Conservation (phyloP, 2,797 vertebrate genomes). For the Percopsis omiscomaycus region DNA sequence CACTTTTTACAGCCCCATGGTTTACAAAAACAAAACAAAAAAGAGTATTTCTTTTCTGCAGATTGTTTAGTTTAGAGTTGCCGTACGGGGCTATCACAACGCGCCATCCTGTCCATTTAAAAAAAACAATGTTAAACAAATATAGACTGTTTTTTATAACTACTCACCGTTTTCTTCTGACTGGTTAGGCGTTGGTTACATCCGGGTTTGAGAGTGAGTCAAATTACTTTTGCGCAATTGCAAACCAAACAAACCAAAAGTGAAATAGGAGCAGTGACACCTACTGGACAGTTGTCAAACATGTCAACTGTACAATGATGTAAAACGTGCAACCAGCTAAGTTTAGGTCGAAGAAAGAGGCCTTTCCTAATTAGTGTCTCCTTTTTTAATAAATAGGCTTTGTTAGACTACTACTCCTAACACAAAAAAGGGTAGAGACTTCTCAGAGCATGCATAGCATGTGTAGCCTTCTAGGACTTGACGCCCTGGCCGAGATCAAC, state of each 20-base stretch:
- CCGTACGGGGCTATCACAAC: too few relatives aligned
- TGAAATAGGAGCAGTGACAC: conserved; percentile 34
- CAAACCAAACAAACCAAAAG: neutral
- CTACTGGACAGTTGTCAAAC: conserved; percentile 37
- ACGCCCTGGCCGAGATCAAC: too few relatives aligned
- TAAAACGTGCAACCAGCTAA: neutral
- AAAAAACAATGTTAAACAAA: neutral
- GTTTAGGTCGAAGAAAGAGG: too few relatives aligned
- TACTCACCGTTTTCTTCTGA: conserved; percentile 77
- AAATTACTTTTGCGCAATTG: conserved; percentile 60
- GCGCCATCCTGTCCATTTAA: neutral
- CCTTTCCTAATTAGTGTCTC: too few relatives aligned
- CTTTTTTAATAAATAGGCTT: too few relatives aligned
- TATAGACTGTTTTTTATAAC: conserved; percentile 38
- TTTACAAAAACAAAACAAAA: neutral
- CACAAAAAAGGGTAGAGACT: too few relatives aligned
- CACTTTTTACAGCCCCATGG: conserved; percentile 24
- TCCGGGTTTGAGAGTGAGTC: conserved; percentile 77
- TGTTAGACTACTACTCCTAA: too few relatives aligned
- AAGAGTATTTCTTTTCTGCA: too few relatives aligned
- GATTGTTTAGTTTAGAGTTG: too few relatives aligned
- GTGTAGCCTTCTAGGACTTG: too few relatives aligned
- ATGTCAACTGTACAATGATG: neutral
- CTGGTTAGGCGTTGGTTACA: conserved; percentile 86
- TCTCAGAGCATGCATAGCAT: too few relatives aligned